Evolutionary conservation across 1,140 invertebrate genomes (phyloP).

Genomic region (Acarapis woodi): DNA sequence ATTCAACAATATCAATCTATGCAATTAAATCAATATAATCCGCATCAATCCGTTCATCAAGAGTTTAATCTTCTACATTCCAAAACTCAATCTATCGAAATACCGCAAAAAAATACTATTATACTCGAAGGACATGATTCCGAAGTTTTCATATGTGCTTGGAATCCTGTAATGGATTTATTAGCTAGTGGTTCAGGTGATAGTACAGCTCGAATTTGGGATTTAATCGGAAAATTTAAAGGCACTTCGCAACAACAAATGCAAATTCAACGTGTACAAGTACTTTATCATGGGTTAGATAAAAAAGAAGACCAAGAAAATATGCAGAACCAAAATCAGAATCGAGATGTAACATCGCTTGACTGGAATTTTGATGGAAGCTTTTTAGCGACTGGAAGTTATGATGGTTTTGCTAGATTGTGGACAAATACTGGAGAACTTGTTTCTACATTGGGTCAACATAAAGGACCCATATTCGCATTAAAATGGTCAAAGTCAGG

Average conservation of each 20-base stretch:
- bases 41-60: no score
- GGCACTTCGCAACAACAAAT: conserved; percentile 46
- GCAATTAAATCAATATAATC: no score
- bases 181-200: conserved; percentile 88
- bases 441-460: conserved; percentile 76
- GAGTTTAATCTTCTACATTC: no score
- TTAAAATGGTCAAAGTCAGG: conserved; percentile 96
- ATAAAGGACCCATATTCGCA: conserved; percentile 98
- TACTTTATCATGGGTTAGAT: conserved; percentile 37
- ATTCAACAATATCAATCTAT: no score
- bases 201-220: conserved; percentile 93
- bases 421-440: conserved; percentile 79
- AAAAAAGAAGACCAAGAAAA: conserved; percentile 55
- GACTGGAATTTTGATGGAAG: conserved; percentile 98
- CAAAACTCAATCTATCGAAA: no score
- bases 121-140: conserved; percentile 84
- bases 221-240: no score
- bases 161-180: conserved; percentile 89
- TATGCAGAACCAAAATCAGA: conserved; percentile 82
- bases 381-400: conserved; percentile 80
- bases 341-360: conserved; percentile 93
- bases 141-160: conserved; percentile 97
- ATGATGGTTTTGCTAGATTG: conserved; percentile 90
- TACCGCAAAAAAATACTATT: no score
- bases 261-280: conserved; percentile 79